Evolutionary conservation across 2,113 vertebrate genomes (phyloP).

Genomic region (Henicopernis longicauda): DNA sequence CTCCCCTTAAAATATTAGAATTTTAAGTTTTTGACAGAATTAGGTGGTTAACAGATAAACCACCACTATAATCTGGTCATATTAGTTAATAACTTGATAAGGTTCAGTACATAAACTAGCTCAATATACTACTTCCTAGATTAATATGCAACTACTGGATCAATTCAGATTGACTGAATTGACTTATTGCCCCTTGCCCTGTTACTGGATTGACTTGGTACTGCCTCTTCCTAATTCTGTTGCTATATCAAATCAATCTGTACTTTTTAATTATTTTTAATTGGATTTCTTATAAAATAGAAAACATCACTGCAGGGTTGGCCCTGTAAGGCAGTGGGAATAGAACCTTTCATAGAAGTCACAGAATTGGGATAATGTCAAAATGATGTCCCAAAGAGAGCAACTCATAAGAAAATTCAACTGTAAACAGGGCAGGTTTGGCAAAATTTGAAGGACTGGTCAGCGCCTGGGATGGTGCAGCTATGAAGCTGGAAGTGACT

Average conservation of each 20-base stretch:
- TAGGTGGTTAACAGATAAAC: background rate
- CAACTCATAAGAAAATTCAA: background rate
- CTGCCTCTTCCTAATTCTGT: background rate
- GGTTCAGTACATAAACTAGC: background rate
- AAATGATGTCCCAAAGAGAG: background rate
- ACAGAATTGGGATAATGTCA: background rate
- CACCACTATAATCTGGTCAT: background rate
- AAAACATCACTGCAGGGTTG: background rate
- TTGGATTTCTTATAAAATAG: background rate
- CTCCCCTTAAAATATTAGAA: background rate
- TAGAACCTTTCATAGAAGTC: background rate
- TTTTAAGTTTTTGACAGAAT: background rate
- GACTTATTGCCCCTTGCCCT: background rate
- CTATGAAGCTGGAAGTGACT: background rate
- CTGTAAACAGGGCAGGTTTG: background rate
- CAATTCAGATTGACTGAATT: background rate
- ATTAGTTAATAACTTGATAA: background rate
- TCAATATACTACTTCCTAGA: background rate
- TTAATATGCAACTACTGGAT: background rate
- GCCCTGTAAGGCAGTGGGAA: background rate
- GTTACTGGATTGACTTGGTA: background rate
- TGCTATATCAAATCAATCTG: background rate
- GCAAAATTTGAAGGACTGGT: background rate
- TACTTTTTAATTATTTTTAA: background rate
- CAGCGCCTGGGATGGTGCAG: background rate